Evolutionary conservation across 2,888 invertebrate species (phyloP).

Genomic region (Polietes domitor): DNA sequence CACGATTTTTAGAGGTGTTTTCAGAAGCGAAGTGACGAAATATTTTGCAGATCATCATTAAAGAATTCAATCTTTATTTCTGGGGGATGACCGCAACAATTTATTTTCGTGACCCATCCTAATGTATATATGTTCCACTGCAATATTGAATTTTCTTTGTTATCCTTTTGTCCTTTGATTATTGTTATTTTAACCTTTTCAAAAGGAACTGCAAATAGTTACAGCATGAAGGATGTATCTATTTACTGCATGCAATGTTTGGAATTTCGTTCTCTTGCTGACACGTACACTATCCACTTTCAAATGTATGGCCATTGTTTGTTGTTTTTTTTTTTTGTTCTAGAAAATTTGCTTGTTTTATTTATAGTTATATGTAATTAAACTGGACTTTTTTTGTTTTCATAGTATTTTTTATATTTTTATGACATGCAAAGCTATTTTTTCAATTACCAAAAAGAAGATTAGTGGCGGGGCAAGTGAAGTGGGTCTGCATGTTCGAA

Average conservation of each 20-base stretch:
- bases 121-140: too few relatives aligned
- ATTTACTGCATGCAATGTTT: slow-evolving; percentile 58
- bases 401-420: slow-evolving; percentile 46
- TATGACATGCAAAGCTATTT: slow-evolving; percentile 46
- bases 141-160: not conserved
- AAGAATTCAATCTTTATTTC: too few relatives aligned
- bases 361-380: slow-evolving; percentile 58
- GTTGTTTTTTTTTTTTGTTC: not conserved
- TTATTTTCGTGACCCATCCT: too few relatives aligned
- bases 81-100: too few relatives aligned
- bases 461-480: not conserved
- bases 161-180: not conserved
- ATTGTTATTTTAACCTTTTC: not conserved
- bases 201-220: not conserved
- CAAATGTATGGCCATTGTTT: slow-evolving; percentile 16
- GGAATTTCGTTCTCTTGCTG: not conserved
- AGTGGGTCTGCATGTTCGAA: not conserved
- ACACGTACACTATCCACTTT: not conserved
- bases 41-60: too few relatives aligned
- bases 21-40: too few relatives aligned
- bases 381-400: slow-evolving; percentile 22
- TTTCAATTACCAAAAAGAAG: not conserved
- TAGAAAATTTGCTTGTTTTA: slow-evolving; percentile 42
- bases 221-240: slow-evolving; percentile 47
- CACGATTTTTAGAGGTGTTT: too few relatives aligned